Conservation (phyloP, 2,113 vertebrate species). For the Nicator chloris region DNA sequence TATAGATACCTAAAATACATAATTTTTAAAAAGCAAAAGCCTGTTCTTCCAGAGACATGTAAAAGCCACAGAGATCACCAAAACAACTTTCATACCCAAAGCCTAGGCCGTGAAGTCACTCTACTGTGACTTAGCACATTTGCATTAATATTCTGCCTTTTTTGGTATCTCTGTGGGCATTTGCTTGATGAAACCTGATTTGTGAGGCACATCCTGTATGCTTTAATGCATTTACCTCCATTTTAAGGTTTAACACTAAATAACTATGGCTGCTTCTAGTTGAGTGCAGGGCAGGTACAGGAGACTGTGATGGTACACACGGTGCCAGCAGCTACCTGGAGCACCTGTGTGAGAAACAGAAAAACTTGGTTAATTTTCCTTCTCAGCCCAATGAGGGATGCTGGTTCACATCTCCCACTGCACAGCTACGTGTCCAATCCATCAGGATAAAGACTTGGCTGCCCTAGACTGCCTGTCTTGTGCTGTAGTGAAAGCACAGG, state of each 20-base stretch:
- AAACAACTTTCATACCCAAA: not conserved
- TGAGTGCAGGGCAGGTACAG: not conserved
- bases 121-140: not conserved
- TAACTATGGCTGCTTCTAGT: not conserved
- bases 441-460: not conserved
- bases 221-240: not conserved
- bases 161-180: not conserved
- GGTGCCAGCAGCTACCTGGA: not conserved
- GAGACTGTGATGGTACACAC: not conserved
- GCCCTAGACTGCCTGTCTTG: not conserved
- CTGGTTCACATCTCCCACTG: not conserved
- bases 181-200: not conserved
- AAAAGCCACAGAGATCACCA: not conserved
- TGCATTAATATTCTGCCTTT: not conserved
- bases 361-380: not conserved
- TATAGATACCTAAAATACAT: not conserved
- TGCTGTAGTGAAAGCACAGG: not conserved
- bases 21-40: not conserved
- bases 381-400: not conserved
- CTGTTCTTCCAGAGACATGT: not conserved
- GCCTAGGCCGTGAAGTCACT: not conserved
- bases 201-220: not conserved
- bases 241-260: not conserved
- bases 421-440: rapidly evolving
- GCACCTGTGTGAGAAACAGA: not conserved